Conservation (phyloP, 2,113 vertebrate genomes). For the Panthera tigris region DNA sequence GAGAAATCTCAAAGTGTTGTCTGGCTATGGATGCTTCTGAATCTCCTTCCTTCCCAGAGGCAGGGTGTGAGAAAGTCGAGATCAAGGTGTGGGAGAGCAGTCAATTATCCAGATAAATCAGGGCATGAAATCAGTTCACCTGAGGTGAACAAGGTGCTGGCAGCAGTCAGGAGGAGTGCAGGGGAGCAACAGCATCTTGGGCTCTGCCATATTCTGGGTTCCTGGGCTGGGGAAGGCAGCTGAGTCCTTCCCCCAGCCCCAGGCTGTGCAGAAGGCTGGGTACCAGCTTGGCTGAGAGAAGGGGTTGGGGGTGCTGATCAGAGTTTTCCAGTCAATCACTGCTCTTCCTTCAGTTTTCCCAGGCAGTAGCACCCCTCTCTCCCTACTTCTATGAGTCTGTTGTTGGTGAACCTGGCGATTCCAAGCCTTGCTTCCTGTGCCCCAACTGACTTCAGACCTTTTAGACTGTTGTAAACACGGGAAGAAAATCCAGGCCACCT, state of each 20-base stretch:
- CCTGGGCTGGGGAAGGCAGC: no score
- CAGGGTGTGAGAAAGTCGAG: background rate
- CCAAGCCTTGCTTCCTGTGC: background rate
- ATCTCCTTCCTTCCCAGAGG: background rate
- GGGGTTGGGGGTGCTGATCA: background rate
- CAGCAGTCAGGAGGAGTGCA: background rate
- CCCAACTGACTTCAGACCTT: background rate
- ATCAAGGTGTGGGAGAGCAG: background rate
- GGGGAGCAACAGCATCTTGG: background rate
- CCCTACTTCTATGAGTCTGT: background rate
- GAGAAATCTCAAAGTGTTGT: background rate
- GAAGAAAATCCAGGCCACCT: background rate
- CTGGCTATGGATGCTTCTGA: background rate
- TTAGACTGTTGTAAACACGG: background rate
- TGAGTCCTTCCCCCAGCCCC: background rate
- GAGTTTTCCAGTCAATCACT: background rate
- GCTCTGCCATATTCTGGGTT: background rate
- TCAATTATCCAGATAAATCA: background rate
- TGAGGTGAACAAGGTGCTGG: background rate
- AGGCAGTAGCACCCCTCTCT: background rate
- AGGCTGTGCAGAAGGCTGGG: background rate
- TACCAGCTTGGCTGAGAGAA: background rate
- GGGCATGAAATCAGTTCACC: background rate
- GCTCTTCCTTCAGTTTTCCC: background rate
- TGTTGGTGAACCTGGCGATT: background rate